Evolutionary conservation across 2,888 invertebrate genomes (phyloP).

Genomic region (Opisthograptis luteolata): DNA sequence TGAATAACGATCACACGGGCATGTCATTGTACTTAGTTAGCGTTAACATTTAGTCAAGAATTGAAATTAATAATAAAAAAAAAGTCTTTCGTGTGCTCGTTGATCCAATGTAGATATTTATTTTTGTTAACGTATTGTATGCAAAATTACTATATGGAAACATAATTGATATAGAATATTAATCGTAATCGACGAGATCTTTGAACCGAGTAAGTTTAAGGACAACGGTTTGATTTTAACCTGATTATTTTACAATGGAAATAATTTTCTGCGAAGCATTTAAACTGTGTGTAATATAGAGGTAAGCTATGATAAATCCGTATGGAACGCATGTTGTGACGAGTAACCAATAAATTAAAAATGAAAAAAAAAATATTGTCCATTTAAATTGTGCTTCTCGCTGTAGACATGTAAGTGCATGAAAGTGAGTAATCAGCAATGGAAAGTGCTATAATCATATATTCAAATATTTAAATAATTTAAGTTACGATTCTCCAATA

Average conservation of each 20-base stretch:
- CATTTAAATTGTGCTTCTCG: slow-evolving; percentile 69
- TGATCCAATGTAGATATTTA: slow-evolving; percentile 83
- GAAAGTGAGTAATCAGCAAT: slow-evolving; percentile 66
- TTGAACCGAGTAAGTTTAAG: slow-evolving; percentile 38
- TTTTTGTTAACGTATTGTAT: slow-evolving; percentile 82
- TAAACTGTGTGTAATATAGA: slow-evolving; percentile 70
- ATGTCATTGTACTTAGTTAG: slow-evolving; percentile 79
- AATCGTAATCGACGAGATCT: slow-evolving; percentile 50
- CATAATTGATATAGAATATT: slow-evolving; percentile 61
- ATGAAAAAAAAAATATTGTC: slow-evolving; percentile 42
- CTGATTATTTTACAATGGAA: slow-evolving; percentile 45
- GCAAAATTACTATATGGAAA: slow-evolving; percentile 75
- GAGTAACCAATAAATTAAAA: slow-evolving; percentile 37
- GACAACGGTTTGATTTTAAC: slow-evolving; percentile 30
- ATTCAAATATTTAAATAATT: slow-evolving; percentile 82
- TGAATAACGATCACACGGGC: slow-evolving; percentile 35
- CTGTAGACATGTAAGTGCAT: slow-evolving; percentile 73
- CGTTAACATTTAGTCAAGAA: slow-evolving; percentile 74
- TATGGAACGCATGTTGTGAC: slow-evolving; percentile 49
- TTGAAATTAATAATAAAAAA: slow-evolving; percentile 66
- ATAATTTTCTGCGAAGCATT: slow-evolving; percentile 68
- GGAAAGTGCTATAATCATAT: slow-evolving; percentile 81
- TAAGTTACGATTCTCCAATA: slow-evolving; percentile 84
- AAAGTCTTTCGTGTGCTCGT: slow-evolving; percentile 76
- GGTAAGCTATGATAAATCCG: slow-evolving; percentile 50